Conservation (phyloP, 2,888 invertebrate species). For the Ochlodes sylvanus region DNA sequence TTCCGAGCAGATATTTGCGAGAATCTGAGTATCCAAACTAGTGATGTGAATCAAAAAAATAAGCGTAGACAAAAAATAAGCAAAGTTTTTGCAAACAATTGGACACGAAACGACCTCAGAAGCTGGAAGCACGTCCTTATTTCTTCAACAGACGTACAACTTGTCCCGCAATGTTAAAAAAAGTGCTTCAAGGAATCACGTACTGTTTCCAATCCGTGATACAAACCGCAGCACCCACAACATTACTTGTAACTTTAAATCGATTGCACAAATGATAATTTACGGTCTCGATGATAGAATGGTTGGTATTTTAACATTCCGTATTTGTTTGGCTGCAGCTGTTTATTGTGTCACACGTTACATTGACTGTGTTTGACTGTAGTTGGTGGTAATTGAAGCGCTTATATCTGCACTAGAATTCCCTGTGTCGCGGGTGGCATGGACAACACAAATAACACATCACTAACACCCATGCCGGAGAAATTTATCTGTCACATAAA, state of each 20-base stretch:
- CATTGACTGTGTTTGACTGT: too few species aligned
- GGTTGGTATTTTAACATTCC: conserved; percentile 59
- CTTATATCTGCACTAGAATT: too few species aligned
- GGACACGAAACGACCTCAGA: conserved; percentile 39
- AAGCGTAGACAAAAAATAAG: conserved; percentile 13
- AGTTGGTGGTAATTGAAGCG: too few species aligned
- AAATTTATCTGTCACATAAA: too few species aligned
- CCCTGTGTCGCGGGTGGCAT: too few species aligned
- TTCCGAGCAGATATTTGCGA: conserved; percentile 5
- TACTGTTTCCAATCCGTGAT: conserved; percentile 68
- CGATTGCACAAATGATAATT: conserved; percentile 78
- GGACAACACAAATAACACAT: too few species aligned
- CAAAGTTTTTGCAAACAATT: conserved; percentile 32
- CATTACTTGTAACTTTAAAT: conserved; percentile 60
- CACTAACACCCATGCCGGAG: too few species aligned
- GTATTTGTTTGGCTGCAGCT: conserved; percentile 43
- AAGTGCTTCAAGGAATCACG: conserved; percentile 73
- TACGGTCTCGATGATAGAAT: conserved; percentile 69
- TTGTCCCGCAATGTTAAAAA: conserved; percentile 67
- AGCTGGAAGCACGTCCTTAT: conserved; percentile 59
- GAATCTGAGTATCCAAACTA: conserved; percentile 3
- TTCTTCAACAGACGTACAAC: conserved; percentile 69
- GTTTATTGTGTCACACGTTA: background rate
- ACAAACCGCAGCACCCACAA: conserved; percentile 80
- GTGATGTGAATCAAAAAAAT: background rate